Evolutionary conservation across 2,113 vertebrate species (phyloP).

Genomic region (Calyptommatus sinebrachiatus): DNA sequence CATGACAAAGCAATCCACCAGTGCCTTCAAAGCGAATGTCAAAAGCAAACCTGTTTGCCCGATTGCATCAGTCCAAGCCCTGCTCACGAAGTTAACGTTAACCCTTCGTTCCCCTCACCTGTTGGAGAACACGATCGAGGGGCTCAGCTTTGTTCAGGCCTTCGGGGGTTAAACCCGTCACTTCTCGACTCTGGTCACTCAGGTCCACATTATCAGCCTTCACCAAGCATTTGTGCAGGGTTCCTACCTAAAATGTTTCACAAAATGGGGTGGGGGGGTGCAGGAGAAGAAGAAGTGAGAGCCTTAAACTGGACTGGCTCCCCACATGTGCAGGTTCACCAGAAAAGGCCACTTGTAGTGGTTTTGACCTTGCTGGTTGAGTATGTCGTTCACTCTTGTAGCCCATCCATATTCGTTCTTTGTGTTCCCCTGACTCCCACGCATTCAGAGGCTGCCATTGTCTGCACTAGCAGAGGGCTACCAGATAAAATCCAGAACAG

Average conservation of each 20-base stretch:
- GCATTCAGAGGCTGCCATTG: too few relatives aligned
- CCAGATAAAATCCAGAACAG: too few relatives aligned
- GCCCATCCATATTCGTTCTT: not conserved
- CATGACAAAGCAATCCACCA: not conserved
- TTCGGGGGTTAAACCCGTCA: constrained; percentile 82
- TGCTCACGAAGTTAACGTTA: not conserved
- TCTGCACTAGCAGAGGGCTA: too few relatives aligned
- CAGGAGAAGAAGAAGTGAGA: constrained; percentile 4
- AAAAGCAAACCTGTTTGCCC: not conserved
- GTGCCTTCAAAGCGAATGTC: not conserved
- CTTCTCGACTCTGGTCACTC: constrained; percentile 86
- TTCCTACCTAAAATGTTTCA: constrained; percentile 80
- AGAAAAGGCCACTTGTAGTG: accelerated
- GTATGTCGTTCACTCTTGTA: constrained; percentile 33
- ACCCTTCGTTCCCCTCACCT: constrained; percentile 76
- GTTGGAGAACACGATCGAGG: constrained; percentile 86
- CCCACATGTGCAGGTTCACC: not conserved
- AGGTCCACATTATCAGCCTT: constrained; percentile 88
- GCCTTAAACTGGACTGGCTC: not conserved
- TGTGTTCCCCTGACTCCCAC: too few relatives aligned
- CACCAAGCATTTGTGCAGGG: constrained; percentile 87
- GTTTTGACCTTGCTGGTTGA: constrained; percentile 4
- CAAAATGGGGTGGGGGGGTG: not conserved
- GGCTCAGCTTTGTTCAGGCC: constrained; percentile 85
- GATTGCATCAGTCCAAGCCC: not conserved